These are phyloP conservation scores for Agonopterix subpropinquella DNA, from an alignment of 2,888 invertebrate genomes.

Conservation along the genomic window DNA sequence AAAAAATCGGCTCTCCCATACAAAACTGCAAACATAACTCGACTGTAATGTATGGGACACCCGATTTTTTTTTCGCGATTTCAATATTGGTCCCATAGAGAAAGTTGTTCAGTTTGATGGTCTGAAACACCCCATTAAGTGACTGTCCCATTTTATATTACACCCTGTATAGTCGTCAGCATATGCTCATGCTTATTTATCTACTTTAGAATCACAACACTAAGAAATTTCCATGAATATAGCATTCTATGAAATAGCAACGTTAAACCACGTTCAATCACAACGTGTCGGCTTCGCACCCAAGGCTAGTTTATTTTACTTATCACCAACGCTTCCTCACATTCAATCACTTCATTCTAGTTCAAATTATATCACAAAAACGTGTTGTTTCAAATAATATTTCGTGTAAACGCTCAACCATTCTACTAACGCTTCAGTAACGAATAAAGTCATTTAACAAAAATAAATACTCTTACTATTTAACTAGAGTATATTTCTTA, in stretches of 20 bases:
- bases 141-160: too few species aligned
- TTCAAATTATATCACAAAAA: background rate
- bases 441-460: background rate
- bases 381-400: conserved; percentile 1
- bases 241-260: conserved; percentile 40
- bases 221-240: conserved; percentile 22
- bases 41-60: too few species aligned
- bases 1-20: too few species aligned
- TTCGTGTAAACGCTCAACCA: conserved; percentile 22
- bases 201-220: too few species aligned
- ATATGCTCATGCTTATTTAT: too few species aligned
- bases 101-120: too few species aligned
- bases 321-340: conserved; percentile 6
- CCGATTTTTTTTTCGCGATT: too few species aligned
- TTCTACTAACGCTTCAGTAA: conserved; percentile 1
- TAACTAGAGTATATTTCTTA: background rate
- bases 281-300: conserved; percentile 3
- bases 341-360: conserved; percentile 1
- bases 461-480: background rate
- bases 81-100: too few species aligned
- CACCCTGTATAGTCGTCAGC: too few species aligned
- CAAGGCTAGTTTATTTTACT: conserved; percentile 13
- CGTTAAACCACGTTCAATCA: conserved; percentile 17
- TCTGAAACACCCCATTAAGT: too few species aligned
- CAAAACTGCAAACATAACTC: too few species aligned